phyloP scores from a whole-genome alignment of 2,888 invertebrate genomes.

The Taphrorychus bicolor region DNA sequence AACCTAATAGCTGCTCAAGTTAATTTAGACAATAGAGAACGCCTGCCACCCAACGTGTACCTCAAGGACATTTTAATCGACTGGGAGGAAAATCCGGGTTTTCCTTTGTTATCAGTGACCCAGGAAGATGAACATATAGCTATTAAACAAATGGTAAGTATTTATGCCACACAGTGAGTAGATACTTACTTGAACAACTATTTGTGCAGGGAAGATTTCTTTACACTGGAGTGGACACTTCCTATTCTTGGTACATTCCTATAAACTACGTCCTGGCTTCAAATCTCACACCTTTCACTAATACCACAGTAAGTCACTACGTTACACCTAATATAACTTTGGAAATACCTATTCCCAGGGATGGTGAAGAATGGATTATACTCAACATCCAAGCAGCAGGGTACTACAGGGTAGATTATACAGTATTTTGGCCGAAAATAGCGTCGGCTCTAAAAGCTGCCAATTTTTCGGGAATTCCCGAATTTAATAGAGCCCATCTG shows the following conservation, averaged over 20 bases:
- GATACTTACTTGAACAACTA: constrained; percentile 1
- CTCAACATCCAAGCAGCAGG: constrained; percentile 52
- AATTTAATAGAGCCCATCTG: constrained; percentile 75
- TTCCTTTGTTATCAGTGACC: constrained; percentile 19
- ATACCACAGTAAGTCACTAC: constrained; percentile 21
- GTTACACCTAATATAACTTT: constrained; percentile 14
- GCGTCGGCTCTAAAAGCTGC: constrained; percentile 58
- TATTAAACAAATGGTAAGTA: constrained; percentile 20
- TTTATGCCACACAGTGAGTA: too few species aligned
- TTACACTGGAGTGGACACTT: constrained; percentile 15
- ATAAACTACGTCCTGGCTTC: constrained; percentile 15
- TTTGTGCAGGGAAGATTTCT: constrained; percentile 22
- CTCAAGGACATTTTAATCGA: constrained; percentile 22
- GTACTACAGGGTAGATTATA: constrained; percentile 73
- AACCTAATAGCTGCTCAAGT: constrained; percentile 21
- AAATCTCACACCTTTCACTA: constrained; percentile 7
- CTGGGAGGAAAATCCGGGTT: constrained; percentile 26
- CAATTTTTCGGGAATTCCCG: constrained; percentile 62
- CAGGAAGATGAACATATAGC: background rate
- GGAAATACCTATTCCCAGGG: constrained; percentile 1
- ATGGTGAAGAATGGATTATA: constrained; percentile 22
- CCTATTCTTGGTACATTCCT: constrained; percentile 23
- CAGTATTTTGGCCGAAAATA: constrained; percentile 71
- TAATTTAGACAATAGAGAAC: constrained; percentile 13
- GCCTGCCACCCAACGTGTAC: background rate